Conservation (phyloP, 2,888 invertebrate species). For the Netelia virgata region DNA sequence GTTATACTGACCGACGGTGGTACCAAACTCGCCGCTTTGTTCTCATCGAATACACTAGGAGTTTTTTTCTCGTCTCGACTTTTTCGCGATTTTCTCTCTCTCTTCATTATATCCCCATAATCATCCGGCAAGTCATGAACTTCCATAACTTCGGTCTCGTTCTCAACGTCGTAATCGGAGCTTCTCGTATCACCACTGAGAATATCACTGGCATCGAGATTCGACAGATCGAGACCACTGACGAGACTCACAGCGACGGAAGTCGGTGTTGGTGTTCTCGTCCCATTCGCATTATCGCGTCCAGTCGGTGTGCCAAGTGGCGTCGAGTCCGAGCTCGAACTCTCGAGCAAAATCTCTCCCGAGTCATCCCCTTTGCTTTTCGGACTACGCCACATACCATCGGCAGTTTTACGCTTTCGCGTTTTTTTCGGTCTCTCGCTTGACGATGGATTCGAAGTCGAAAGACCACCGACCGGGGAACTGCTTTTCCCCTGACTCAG, state of each 20-base stretch:
- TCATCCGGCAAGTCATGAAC: slow-evolving; percentile 86
- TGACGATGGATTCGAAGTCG: slow-evolving; percentile 72
- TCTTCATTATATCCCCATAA: slow-evolving; percentile 88
- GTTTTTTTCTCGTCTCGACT: slow-evolving; percentile 86
- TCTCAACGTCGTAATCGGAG: slow-evolving; percentile 87
- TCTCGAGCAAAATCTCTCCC: slow-evolving; percentile 87
- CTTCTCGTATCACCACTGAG: slow-evolving; percentile 85
- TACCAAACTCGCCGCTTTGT: slow-evolving; percentile 86
- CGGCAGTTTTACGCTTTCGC: slow-evolving; percentile 88
- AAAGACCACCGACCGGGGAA: slow-evolving; percentile 68
- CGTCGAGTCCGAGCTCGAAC: slow-evolving; percentile 88
- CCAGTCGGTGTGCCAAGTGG: slow-evolving; percentile 86
- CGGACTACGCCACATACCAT: slow-evolving; percentile 88
- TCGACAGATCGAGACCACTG: slow-evolving; percentile 87
- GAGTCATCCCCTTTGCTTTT: slow-evolving; percentile 87
- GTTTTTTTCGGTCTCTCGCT: slow-evolving; percentile 86
- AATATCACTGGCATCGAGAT: slow-evolving; percentile 88
- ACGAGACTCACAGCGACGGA: slow-evolving; percentile 80
- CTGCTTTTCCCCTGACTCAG: slow-evolving; percentile 80
- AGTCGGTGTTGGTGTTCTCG: slow-evolving; percentile 85
- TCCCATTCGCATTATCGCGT: slow-evolving; percentile 85
- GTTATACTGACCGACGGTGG: slow-evolving; percentile 89
- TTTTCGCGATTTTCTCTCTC: slow-evolving; percentile 87
- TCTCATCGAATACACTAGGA: slow-evolving; percentile 86
- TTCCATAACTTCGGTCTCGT: slow-evolving; percentile 86